Conservation (phyloP, 2,888 invertebrate genomes). For the Drosophila eohydei region DNA sequence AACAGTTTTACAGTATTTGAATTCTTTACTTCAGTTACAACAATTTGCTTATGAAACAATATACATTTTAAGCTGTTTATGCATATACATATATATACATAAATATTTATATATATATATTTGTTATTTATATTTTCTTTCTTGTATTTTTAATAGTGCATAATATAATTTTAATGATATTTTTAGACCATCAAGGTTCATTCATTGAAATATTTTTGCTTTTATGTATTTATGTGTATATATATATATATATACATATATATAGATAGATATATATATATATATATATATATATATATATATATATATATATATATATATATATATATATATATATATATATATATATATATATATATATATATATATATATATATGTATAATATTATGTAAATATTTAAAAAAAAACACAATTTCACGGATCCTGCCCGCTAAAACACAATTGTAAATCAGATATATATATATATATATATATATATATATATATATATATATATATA, state of each 20-base stretch:
- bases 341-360: conserved; percentile 36
- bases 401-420: conserved; percentile 67
- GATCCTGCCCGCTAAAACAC: conserved; percentile 84
- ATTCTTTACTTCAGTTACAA: conserved; percentile 26
- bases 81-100: conserved; percentile 18
- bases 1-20: conserved; percentile 15
- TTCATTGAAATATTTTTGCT: conserved; percentile 39
- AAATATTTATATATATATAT: conserved; percentile 15
- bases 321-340: conserved; percentile 38
- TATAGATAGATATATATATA: conserved; percentile 31
- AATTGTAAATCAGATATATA: conserved; percentile 62
- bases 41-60: conserved; percentile 47
- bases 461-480: conserved; percentile 28
- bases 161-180: conserved; percentile 77
- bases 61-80: conserved; percentile 29
- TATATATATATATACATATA: too few species aligned
- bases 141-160: conserved; percentile 60
- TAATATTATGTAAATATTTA: conserved; percentile 52
- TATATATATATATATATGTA: conserved; percentile 26
- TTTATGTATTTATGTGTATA: conserved; percentile 38
- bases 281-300: conserved; percentile 34
- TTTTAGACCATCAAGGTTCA: conserved; percentile 81
- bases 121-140: conserved; percentile 23
- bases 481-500: conserved; percentile 8
- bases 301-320: conserved; percentile 33